These are phyloP conservation scores for Horisme vitalbata DNA, from an alignment of 2,888 invertebrate species.

Conservation along the genomic window DNA sequence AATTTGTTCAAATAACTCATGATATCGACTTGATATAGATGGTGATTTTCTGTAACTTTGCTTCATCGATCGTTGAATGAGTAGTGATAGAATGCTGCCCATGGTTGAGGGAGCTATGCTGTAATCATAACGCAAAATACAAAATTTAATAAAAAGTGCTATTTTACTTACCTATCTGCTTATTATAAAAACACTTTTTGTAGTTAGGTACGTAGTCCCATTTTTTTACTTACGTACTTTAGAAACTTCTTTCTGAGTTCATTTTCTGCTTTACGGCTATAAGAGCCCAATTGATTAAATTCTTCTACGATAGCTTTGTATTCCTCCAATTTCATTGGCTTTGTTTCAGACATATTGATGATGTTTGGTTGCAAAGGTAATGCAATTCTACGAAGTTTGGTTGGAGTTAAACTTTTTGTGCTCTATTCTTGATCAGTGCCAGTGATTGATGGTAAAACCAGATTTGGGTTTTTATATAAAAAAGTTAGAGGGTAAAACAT, in stretches of 20 bases:
- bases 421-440: no score
- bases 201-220: no score
- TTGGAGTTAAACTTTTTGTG: no score
- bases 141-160: no score
- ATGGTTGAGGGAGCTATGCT: constrained; percentile 84
- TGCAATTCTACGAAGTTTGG: no score
- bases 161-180: no score
- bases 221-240: constrained; percentile 59
- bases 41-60: constrained; percentile 84
- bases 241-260: constrained; percentile 82
- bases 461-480: no score
- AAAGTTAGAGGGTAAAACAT: no score
- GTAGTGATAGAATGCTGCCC: constrained; percentile 86
- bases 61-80: constrained; percentile 86
- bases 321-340: constrained; percentile 63
- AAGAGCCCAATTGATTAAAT: constrained; percentile 80
- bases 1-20: constrained; percentile 79
- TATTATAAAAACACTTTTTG: no score
- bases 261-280: constrained; percentile 84
- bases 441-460: no score
- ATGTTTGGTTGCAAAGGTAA: no score
- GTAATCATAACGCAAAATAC: constrained; percentile 26
- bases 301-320: constrained; percentile 81
- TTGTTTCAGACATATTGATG: constrained; percentile 42
- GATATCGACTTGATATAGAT: constrained; percentile 79